Percentiles rank a stretch among this genome's conserved stretches.
Evolutionary conservation across 1,140 invertebrate genomes (phyloP).

Genomic region (Trachymyrmex cornetzi): DNA sequence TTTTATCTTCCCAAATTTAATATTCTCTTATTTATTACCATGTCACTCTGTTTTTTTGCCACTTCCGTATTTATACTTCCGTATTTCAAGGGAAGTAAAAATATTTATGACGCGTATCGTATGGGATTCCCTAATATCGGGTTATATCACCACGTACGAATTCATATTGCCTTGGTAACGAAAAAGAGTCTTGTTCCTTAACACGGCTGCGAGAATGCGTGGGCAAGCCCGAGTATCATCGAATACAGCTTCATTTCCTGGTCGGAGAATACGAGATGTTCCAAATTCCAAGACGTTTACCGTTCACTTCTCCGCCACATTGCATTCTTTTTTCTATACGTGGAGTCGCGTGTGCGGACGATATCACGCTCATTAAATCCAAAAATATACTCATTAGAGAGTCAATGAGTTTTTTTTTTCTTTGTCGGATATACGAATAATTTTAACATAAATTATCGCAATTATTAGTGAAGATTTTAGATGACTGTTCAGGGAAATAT

Average conservation of each 20-base stretch:
- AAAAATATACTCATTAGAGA: neutral
- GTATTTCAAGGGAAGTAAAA: neutral
- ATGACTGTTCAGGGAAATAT: neutral
- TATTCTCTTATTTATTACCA: neutral
- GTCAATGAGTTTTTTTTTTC: neutral
- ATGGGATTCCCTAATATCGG: neutral
- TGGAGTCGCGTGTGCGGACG: neutral
- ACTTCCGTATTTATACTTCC: slow-evolving; percentile 49
- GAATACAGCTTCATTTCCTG: slow-evolving; percentile 39
- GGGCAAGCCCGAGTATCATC: slow-evolving; percentile 20
- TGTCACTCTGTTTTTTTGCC: neutral
- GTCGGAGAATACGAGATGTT: neutral
- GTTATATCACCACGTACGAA: neutral
- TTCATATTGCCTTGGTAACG: neutral
- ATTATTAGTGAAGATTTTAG: neutral
- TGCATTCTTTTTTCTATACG: neutral
- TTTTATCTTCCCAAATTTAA: too few species aligned
- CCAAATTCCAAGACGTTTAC: slow-evolving; percentile 4
- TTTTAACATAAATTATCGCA: slow-evolving; percentile 25
- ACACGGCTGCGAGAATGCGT: neutral
- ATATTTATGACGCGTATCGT: neutral
- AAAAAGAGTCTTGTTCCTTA: neutral
- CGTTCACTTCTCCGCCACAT: neutral
- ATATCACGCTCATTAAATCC: neutral
- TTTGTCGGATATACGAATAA: neutral